A percentile compares a stretch with the other conserved stretches of the same genome.
These are phyloP conservation scores for Etheostoma perlongum DNA, from an alignment of 2,797 vertebrate genomes.

Conservation along the genomic window DNA sequence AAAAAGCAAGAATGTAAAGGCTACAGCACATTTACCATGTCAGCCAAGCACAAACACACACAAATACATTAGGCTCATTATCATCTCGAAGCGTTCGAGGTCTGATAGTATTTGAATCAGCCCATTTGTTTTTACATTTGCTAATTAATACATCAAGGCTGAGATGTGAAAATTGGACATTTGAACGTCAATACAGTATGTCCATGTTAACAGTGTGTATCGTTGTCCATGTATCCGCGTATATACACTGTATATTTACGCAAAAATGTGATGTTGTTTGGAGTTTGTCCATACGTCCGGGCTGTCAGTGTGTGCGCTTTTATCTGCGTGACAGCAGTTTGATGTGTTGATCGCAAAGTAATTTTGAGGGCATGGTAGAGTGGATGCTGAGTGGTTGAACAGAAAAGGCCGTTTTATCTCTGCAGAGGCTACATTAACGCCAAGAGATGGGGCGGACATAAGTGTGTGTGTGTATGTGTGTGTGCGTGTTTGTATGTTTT, in stretches of 20 bases:
- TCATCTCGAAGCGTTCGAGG: slow-evolving; percentile 29
- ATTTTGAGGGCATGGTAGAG: slow-evolving; percentile 37
- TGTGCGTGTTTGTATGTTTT: slow-evolving; percentile 47
- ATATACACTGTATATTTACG: background rate
- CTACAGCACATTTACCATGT: slow-evolving; percentile 11
- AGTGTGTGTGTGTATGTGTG: slow-evolving; percentile 25
- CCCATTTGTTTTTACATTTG: slow-evolving; percentile 53
- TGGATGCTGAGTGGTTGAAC: slow-evolving; percentile 35
- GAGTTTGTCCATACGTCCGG: background rate
- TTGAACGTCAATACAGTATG: slow-evolving; percentile 8
- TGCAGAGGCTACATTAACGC: slow-evolving; percentile 51
- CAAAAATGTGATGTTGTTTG: background rate
- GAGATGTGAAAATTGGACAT: slow-evolving; percentile 29
- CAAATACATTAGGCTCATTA: slow-evolving; percentile 32
- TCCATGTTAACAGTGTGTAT: background rate
- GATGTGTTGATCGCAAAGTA: slow-evolving; percentile 46
- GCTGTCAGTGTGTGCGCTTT: slow-evolving; percentile 12
- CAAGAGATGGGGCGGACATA: slow-evolving; percentile 14
- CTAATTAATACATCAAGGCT: slow-evolving; percentile 47
- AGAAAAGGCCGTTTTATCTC: slow-evolving; percentile 46
- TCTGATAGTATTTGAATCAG: slow-evolving; percentile 41
- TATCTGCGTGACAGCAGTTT: slow-evolving; percentile 34
- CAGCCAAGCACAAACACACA: background rate
- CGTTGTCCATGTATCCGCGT: background rate
- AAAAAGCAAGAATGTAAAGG: background rate